Percentiles rank a stretch among this genome's conserved stretches.
These are phyloP conservation scores for Bugulina stolonifera DNA, from an alignment of 2,888 invertebrate species.

Conservation along the genomic window DNA sequence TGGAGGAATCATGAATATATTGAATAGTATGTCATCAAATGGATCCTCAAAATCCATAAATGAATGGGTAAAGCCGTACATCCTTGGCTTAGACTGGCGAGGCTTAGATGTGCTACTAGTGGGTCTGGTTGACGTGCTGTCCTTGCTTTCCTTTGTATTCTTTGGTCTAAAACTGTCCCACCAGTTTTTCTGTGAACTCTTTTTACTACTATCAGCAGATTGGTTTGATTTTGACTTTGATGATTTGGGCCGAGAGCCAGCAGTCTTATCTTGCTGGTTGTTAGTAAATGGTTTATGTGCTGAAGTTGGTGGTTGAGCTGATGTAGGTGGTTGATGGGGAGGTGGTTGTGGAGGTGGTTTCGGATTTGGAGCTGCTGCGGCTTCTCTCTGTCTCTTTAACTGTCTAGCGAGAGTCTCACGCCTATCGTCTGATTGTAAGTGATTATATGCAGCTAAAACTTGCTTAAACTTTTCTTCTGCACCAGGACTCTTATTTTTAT, in stretches of 20 bases:
- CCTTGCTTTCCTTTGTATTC: neutral
- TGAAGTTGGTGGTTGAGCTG: conserved; percentile 11
- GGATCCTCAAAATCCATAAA: conserved; percentile 13
- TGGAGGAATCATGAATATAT: conserved; percentile 22
- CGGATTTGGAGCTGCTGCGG: neutral
- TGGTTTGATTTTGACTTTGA: neutral
- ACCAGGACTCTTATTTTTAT: conserved; percentile 42
- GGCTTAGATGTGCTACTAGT: neutral
- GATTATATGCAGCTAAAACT: conserved; percentile 44
- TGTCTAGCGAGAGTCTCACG: conserved; percentile 10
- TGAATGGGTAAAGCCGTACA: neutral
- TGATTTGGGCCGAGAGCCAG: neutral
- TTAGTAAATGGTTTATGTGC: neutral
- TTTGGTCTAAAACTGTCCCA: conserved; percentile 18
- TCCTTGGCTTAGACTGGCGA: neutral
- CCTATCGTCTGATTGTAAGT: conserved; percentile 31
- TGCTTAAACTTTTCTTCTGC: conserved; percentile 49
- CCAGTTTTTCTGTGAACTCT: neutral
- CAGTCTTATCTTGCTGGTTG: neutral
- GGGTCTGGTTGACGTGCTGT: neutral
- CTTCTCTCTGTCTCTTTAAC: neutral
- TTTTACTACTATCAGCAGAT: neutral
- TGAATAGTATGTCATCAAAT: conserved; percentile 18
- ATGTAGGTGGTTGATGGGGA: neutral
- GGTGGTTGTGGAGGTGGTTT: conserved; percentile 13